phyloP scores from a whole-genome alignment of 2,888 invertebrate genomes.

The Drosophila subsilvestris region DNA sequence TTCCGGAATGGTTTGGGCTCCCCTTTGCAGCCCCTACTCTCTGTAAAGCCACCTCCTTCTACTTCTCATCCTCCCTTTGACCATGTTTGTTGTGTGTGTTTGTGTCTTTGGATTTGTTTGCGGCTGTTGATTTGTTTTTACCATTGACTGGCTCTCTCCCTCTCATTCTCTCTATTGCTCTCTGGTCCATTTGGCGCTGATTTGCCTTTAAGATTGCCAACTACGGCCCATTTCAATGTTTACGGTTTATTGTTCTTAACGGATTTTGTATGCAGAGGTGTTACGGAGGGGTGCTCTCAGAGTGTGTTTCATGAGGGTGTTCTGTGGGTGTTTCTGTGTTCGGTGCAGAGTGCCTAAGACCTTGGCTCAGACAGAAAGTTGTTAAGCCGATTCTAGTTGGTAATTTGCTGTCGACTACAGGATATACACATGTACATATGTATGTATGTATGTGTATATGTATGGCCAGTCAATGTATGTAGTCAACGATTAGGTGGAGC shows the following conservation, averaged over 20 bases:
- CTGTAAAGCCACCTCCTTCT: neutral
- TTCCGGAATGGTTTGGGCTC: conserved; percentile 33
- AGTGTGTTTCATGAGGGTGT: neutral
- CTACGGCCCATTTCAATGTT: conserved; percentile 42
- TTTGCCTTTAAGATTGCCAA: conserved; percentile 70
- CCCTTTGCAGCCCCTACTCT: neutral
- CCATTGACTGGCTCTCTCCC: conserved; percentile 15
- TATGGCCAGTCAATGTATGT: conserved; percentile 7
- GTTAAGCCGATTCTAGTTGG: conserved; percentile 54
- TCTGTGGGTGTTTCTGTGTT: neutral
- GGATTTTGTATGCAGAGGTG: conserved; percentile 36
- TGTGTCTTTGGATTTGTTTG: conserved; percentile 26
- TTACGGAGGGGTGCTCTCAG: conserved; percentile 3
- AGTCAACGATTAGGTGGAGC: conserved; percentile 11
- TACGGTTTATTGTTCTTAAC: conserved; percentile 56
- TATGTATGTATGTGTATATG: neutral
- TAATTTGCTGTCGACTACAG: conserved; percentile 26
- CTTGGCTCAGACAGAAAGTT: conserved; percentile 45
- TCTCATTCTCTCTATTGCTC: neutral
- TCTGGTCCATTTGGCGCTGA: conserved; percentile 70
- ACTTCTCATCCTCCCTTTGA: too few species aligned
- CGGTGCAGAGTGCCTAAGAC: conserved; percentile 15
- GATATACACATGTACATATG: conserved; percentile 10
- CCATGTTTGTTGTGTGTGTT: conserved; percentile 8
- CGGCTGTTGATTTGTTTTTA: conserved; percentile 46